Conservation (phyloP, 1,140 invertebrate genomes). For the Dendroctonus ponderosae region DNA sequence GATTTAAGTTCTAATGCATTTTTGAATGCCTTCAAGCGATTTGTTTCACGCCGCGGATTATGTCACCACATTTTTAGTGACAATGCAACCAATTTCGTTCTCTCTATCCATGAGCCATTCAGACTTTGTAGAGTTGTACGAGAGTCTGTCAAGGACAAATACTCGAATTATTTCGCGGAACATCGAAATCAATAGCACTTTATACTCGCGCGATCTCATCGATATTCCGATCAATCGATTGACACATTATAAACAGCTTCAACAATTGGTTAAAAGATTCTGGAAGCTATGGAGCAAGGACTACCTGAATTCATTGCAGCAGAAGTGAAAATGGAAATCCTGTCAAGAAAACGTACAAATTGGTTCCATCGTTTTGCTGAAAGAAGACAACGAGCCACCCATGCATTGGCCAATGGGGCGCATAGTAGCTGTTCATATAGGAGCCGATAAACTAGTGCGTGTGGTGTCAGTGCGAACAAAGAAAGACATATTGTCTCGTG, state of each 20-base stretch:
- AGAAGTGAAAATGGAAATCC: neutral
- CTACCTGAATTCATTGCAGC: neutral
- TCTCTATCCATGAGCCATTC: constrained; percentile 18
- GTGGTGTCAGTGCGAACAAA: neutral
- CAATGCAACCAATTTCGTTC: constrained; percentile 43
- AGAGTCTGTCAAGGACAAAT: neutral
- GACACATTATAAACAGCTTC: neutral
- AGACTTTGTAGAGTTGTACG: constrained; percentile 3
- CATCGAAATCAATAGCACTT: too few species aligned
- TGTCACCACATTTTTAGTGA: constrained; percentile 39
- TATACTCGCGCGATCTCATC: neutral
- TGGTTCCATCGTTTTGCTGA: neutral
- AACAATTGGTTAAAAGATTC: constrained; percentile 1
- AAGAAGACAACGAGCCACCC: neutral
- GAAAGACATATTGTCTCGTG: neutral
- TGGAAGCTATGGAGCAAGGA: neutral
- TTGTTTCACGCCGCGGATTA: constrained; percentile 38
- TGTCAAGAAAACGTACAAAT: neutral
- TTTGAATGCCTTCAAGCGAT: constrained; percentile 43
- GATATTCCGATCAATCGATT: neutral
- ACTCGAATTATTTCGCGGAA: too few species aligned
- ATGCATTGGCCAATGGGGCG: neutral
- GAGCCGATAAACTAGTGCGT: neutral
- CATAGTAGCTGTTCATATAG: neutral
- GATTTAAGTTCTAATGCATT: constrained; percentile 39